Conservation (phyloP, 2,113 vertebrate species). For the Narcine bancroftii region DNA sequence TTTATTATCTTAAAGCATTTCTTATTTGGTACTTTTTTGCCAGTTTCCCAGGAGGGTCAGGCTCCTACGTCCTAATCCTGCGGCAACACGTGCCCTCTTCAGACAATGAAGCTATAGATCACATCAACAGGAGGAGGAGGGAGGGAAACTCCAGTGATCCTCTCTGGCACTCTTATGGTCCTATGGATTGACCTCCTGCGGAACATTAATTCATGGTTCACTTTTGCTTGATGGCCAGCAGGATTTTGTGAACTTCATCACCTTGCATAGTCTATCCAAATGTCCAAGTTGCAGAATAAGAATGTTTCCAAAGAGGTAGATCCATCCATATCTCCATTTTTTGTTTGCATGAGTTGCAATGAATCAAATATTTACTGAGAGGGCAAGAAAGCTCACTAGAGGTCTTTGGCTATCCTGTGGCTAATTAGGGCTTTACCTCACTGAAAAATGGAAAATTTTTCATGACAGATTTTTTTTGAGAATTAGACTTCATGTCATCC, state of each 20-base stretch:
- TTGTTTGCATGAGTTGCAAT: background rate
- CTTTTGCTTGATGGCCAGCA: background rate
- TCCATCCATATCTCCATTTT: background rate
- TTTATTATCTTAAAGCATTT: too few relatives aligned
- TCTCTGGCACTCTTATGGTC: too few relatives aligned
- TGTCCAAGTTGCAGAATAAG: background rate
- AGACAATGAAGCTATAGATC: too few relatives aligned
- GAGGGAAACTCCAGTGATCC: too few relatives aligned
- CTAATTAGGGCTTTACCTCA: background rate
- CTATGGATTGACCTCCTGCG: too few relatives aligned
- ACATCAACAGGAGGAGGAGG: too few relatives aligned
- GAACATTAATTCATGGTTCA: too few relatives aligned
- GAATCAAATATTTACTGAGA: background rate
- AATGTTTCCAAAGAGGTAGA: background rate
- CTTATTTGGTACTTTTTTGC: too few relatives aligned
- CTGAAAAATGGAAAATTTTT: background rate
- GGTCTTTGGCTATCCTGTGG: background rate
- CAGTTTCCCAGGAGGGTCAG: too few relatives aligned
- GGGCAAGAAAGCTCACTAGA: background rate
- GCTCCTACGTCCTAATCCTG: too few relatives aligned
- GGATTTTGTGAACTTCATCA: background rate
- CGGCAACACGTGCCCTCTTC: too few relatives aligned
- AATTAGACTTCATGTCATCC: background rate
- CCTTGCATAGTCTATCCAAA: too few relatives aligned
- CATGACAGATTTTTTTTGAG: background rate